Percentiles rank a stretch among this genome's conserved stretches.
phyloP scores from a whole-genome alignment of 2,888 invertebrate species.

The Lithophane semibrunnea region DNA sequence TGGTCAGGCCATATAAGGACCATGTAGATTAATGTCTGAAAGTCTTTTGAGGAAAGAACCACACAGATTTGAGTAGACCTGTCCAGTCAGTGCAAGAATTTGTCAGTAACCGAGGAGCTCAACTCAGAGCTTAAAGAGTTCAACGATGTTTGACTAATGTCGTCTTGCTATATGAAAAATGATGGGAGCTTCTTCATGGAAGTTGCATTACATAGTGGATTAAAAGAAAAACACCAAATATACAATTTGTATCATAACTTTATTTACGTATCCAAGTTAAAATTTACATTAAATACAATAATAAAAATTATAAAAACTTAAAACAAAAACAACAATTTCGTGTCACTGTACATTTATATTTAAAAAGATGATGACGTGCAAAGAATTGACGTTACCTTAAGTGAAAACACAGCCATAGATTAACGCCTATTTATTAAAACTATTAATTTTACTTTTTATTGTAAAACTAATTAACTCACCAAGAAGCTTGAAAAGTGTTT shows the following conservation, averaged over 20 bases:
- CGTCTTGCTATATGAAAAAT: background rate
- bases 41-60: too few species aligned
- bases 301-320: slow-evolving; percentile 70
- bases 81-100: too few species aligned
- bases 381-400: slow-evolving; percentile 90
- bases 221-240: slow-evolving; percentile 11
- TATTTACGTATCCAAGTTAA: slow-evolving; percentile 88
- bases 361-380: slow-evolving; percentile 88
- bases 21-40: too few species aligned
- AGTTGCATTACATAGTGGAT: background rate
- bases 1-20: too few species aligned
- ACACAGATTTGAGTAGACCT: too few species aligned
- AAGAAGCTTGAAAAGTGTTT: slow-evolving; percentile 66
- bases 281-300: slow-evolving; percentile 81
- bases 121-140: too few species aligned
- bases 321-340: slow-evolving; percentile 79
- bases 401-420: slow-evolving; percentile 90
- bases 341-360: slow-evolving; percentile 86
- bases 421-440: slow-evolving; percentile 79
- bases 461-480: slow-evolving; percentile 75
- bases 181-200: background rate
- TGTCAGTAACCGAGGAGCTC: too few species aligned
- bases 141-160: background rate
- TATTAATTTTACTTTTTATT: slow-evolving; percentile 64
- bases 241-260: slow-evolving; percentile 78